Evolutionary conservation across 1,140 invertebrate genomes (phyloP).

Genomic region (Lanistes nyassanus): DNA sequence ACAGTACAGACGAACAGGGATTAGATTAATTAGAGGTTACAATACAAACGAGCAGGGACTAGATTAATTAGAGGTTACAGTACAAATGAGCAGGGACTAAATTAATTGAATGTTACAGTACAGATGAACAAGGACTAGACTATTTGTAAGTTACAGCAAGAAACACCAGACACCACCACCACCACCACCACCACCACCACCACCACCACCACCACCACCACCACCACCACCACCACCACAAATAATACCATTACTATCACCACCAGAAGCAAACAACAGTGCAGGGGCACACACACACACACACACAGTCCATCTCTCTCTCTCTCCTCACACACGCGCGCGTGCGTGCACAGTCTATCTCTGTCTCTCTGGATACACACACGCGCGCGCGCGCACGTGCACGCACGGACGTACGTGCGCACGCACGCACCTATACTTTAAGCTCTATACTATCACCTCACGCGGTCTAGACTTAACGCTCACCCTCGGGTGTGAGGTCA

Average conservation of each 20-base stretch:
- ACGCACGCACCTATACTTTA: not conserved
- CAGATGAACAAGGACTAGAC: too few relatives aligned
- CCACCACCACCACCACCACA: not conserved
- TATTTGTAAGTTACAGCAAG: too few relatives aligned
- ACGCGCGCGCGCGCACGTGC: not conserved
- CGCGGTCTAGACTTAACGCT: not conserved
- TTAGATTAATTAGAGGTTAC: too few relatives aligned
- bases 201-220: not conserved
- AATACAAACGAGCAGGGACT: too few relatives aligned
- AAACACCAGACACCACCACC: too few relatives aligned
- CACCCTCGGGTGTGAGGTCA: constrained; percentile 66
- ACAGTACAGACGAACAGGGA: too few relatives aligned
- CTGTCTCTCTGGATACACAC: not conserved
- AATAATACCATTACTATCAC: not conserved
- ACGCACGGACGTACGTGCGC: not conserved
- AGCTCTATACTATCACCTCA: not conserved
- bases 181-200: not conserved
- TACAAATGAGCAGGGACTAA: too few relatives aligned
- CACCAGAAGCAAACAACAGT: not conserved
- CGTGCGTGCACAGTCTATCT: not conserved
- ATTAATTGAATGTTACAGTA: too few relatives aligned
- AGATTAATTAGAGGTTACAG: too few relatives aligned
- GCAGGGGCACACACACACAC: not conserved
- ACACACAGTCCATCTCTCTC: not conserved
- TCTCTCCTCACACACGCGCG: not conserved